Evolutionary conservation across 2,113 vertebrate genomes (phyloP).

Genomic region (Abramis brama): DNA sequence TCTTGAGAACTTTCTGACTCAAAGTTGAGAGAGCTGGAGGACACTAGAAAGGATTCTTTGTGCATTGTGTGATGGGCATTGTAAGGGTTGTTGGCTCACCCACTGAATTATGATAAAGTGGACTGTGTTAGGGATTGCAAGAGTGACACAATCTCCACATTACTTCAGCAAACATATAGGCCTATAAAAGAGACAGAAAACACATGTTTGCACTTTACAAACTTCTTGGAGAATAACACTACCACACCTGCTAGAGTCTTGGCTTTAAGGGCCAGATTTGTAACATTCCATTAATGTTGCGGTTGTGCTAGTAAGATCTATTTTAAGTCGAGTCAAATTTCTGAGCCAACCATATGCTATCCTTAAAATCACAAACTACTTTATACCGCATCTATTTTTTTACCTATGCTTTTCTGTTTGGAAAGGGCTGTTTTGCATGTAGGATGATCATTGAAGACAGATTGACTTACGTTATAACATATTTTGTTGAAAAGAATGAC

Average conservation of each 20-base stretch:
- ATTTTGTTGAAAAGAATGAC: not conserved
- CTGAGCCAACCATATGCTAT: not conserved
- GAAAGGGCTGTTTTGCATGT: not conserved
- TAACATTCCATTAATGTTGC: not conserved
- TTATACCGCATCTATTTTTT: not conserved
- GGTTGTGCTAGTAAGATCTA: not conserved
- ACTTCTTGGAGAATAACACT: not conserved
- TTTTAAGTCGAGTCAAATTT: not conserved
- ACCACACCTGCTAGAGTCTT: not conserved
- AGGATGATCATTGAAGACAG: not conserved
- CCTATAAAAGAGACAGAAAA: not conserved
- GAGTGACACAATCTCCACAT: not conserved
- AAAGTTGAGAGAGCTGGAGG: not conserved
- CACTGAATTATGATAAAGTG: slow-evolving; percentile 39
- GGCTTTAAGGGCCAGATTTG: not conserved
- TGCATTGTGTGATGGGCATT: slow-evolving; percentile 47
- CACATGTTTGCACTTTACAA: not conserved
- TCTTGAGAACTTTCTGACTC: slow-evolving; percentile 12
- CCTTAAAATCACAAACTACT: not conserved
- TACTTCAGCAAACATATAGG: not conserved
- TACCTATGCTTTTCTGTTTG: not conserved
- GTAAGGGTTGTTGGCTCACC: slow-evolving; percentile 35
- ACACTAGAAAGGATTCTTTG: slow-evolving; percentile 41
- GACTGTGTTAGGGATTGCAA: slow-evolving; percentile 18
- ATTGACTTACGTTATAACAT: not conserved